A percentile compares a stretch with the other conserved stretches of the same genome.
phyloP scores from a whole-genome alignment of 2,113 vertebrate species.

The Prinia subflava region DNA sequence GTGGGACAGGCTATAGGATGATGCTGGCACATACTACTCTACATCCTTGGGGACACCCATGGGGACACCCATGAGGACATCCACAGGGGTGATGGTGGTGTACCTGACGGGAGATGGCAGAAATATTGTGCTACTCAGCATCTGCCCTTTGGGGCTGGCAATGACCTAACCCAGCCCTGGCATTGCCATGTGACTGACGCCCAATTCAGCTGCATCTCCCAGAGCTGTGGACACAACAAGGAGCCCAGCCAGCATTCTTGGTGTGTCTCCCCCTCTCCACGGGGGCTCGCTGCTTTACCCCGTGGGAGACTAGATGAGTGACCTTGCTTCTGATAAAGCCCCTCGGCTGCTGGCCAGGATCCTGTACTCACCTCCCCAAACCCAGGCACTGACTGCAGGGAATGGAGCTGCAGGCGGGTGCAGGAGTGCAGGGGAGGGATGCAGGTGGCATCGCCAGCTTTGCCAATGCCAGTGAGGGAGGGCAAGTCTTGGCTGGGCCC shows the following conservation, averaged over 20 bases:
- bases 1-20: background rate
- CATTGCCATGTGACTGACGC: rapidly evolving
- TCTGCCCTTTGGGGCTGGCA: background rate
- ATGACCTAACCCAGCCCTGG: background rate
- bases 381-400: background rate
- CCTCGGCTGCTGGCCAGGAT: slow-evolving; percentile 24
- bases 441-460: background rate
- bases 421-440: background rate
- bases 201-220: rapidly evolving
- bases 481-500: background rate
- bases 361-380: background rate
- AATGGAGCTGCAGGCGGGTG: rapidly evolving
- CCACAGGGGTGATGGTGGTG: background rate
- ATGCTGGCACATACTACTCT: background rate
- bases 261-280: background rate
- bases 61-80: background rate
- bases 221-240: background rate
- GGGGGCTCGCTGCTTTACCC: background rate
- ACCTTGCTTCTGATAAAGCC: slow-evolving; percentile 17
- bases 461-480: background rate
- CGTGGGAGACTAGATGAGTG: background rate
- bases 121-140: background rate
- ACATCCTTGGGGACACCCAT: background rate
- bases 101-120: rapidly evolving
- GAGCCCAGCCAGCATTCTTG: background rate